A percentile compares a stretch with the other conserved stretches of the same genome.
Evolutionary conservation across 1,140 invertebrate genomes (phyloP).

Genomic region (Listronotus bonariensis): DNA sequence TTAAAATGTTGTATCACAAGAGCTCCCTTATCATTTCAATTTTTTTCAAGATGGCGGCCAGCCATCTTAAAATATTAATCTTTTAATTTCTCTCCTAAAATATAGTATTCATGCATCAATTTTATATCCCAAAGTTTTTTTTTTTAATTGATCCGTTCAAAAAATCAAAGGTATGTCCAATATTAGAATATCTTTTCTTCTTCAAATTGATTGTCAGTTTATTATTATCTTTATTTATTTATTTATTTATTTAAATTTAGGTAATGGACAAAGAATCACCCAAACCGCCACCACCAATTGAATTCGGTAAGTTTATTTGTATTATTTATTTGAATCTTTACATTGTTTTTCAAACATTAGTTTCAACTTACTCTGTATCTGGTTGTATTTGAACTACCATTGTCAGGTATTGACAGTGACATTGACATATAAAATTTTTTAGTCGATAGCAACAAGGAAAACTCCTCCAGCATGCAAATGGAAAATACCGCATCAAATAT

Average conservation of each 20-base stretch:
- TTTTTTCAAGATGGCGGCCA: too few species aligned
- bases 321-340: too few species aligned
- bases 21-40: too few species aligned
- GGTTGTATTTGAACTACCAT: not conserved
- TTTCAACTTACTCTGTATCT: not conserved
- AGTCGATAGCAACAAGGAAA: slow-evolving; percentile 42
- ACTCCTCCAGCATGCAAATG: slow-evolving; percentile 20
- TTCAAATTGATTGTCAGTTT: too few species aligned
- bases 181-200: too few species aligned
- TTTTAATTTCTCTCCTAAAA: too few species aligned
- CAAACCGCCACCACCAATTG: slow-evolving; percentile 4
- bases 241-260: not conserved
- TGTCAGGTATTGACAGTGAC: not conserved
- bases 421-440: slow-evolving; percentile 15
- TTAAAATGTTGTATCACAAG: too few species aligned
- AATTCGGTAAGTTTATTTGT: slow-evolving; percentile 30
- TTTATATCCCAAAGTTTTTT: too few species aligned
- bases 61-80: too few species aligned
- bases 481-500: slow-evolving; percentile 22
- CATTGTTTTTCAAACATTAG: not conserved
- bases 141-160: too few species aligned
- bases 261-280: not conserved
- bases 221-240: not conserved
- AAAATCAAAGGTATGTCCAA: too few species aligned
- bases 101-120: too few species aligned